Evolutionary conservation across 2,797 vertebrate genomes (phyloP).

Genomic region (Mallotus villosus): DNA sequence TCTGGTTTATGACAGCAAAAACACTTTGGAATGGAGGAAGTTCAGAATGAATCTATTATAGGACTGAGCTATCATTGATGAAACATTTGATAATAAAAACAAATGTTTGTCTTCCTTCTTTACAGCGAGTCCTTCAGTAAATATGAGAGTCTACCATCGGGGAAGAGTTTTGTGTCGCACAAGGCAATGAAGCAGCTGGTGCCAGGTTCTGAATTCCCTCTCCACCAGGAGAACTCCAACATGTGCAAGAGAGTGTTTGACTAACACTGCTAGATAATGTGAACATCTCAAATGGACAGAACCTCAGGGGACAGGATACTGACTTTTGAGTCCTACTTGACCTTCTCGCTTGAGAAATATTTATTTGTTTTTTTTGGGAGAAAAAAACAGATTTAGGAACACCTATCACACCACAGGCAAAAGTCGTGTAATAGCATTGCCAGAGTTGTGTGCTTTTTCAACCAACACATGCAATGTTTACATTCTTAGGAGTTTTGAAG

Average conservation of each 20-base stretch:
- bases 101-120: background rate
- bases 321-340: background rate
- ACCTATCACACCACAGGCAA: conserved; percentile 36
- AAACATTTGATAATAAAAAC: background rate
- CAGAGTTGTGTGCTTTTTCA: conserved; percentile 35
- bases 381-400: conserved; percentile 46
- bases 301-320: background rate
- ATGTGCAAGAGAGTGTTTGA: conserved; percentile 92
- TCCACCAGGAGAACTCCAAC: conserved; percentile 95
- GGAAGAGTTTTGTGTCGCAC: conserved; percentile 70
- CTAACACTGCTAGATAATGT: conserved; percentile 65
- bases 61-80: background rate
- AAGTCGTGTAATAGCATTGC: conserved; percentile 22
- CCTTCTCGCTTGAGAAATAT: conserved; percentile 31
- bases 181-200: conserved; percentile 73
- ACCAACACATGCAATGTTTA: conserved; percentile 84
- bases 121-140: conserved; percentile 81
- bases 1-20: background rate
- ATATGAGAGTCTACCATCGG: conserved; percentile 84
- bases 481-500: conserved; percentile 73
- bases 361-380: conserved; percentile 16
- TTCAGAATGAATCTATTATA: background rate
- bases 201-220: conserved; percentile 88
- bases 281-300: conserved; percentile 20
- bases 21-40: background rate